Conservation (phyloP, 2,113 vertebrate species). For the Sceloporus undulatus region DNA sequence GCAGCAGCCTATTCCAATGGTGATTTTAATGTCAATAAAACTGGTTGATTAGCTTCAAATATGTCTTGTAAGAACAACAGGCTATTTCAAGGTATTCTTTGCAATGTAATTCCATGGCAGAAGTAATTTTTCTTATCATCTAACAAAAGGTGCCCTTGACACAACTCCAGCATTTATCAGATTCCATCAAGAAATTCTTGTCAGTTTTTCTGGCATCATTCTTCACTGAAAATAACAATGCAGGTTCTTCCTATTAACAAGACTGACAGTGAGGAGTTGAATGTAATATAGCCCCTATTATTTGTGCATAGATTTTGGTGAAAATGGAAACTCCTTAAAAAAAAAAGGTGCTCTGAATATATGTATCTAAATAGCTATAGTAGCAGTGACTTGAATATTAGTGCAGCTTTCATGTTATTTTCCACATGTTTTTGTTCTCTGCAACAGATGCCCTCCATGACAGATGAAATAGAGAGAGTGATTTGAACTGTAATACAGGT, state of each 20-base stretch:
- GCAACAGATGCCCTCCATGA: constrained; percentile 8
- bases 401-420: constrained; percentile 29
- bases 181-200: constrained; percentile 24
- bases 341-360: constrained; percentile 5
- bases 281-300: neutral
- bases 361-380: constrained; percentile 35
- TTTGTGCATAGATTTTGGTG: constrained; percentile 15
- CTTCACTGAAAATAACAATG: constrained; percentile 40
- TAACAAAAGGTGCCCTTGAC: constrained; percentile 38
- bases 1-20: constrained; percentile 19
- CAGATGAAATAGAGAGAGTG: constrained; percentile 19
- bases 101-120: neutral
- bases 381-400: constrained; percentile 38
- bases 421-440: constrained; percentile 24
- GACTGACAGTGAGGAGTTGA: constrained; percentile 17
- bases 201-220: constrained; percentile 32
- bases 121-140: constrained; percentile 34
- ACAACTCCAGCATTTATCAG: constrained; percentile 35
- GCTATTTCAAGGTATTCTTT: constrained; percentile 9
- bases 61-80: constrained; percentile 28
- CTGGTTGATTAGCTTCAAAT: constrained; percentile 26
- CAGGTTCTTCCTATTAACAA: constrained; percentile 31
- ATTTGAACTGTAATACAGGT: constrained; percentile 1
- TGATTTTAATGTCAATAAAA: constrained; percentile 45
- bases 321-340: neutral